phyloP scores from a whole-genome alignment of 64 coral and sea anemone genomes.

The Acropora tenuis region DNA sequence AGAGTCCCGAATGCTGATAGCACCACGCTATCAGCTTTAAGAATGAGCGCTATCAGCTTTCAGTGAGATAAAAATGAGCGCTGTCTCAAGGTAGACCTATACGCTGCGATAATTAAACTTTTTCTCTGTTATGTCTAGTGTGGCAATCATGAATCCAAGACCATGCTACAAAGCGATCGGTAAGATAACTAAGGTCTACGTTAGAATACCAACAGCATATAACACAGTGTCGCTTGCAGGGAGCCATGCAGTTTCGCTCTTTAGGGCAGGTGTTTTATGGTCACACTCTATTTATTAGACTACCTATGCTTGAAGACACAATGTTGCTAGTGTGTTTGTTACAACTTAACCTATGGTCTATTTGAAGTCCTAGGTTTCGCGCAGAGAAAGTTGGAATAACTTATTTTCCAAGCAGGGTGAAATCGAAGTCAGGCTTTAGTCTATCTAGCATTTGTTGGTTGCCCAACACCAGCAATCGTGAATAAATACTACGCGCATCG shows the following conservation, averaged over 20 bases:
- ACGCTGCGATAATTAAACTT: too few species aligned
- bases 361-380: slow-evolving; percentile 30
- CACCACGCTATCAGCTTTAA: too few species aligned
- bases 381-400: slow-evolving; percentile 40
- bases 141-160: too few species aligned
- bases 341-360: slow-evolving; percentile 41
- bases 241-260: background rate
- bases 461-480: slow-evolving; percentile 36
- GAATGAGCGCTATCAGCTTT: too few species aligned
- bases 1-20: too few species aligned
- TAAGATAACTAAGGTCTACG: too few species aligned
- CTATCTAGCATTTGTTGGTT: slow-evolving; percentile 55
- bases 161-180: too few species aligned
- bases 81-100: background rate
- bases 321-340: slow-evolving; percentile 6
- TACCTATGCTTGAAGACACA: slow-evolving; percentile 32
- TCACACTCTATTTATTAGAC: slow-evolving; percentile 37
- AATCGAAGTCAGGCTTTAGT: slow-evolving; percentile 34
- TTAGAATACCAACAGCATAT: slow-evolving; percentile 8
- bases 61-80: too few species aligned
- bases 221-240: background rate
- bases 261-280: background rate
- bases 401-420: slow-evolving; percentile 39
- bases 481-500: slow-evolving; percentile 7
- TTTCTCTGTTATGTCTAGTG: too few species aligned